These are phyloP conservation scores for Cerceris ruficornis DNA, from an alignment of 2,888 invertebrate species.

Conservation along the genomic window DNA sequence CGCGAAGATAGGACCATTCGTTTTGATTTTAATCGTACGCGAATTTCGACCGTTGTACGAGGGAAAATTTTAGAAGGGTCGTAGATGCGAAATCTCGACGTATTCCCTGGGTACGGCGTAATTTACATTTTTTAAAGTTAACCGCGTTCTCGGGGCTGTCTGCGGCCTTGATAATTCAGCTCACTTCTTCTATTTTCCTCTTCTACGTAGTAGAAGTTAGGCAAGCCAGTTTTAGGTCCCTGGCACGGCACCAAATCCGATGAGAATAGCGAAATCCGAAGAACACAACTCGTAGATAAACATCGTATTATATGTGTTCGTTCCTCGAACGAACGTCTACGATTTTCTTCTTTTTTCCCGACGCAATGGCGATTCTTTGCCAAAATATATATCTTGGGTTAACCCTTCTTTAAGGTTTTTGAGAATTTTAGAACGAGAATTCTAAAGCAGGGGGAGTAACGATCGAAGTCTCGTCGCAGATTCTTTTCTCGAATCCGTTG, in stretches of 20 bases:
- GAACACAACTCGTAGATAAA: conserved; percentile 40
- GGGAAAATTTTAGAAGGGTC: background rate
- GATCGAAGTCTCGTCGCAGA: too few species aligned
- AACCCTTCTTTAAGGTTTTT: too few species aligned
- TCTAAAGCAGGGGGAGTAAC: too few species aligned
- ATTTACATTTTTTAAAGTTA: conserved; percentile 26
- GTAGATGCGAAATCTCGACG: background rate
- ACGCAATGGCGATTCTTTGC: background rate
- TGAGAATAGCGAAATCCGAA: conserved; percentile 55
- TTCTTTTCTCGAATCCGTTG: conserved; percentile 12
- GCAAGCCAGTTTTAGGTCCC: conserved; percentile 60
- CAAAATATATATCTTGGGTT: conserved; percentile 5
- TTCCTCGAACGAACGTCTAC: background rate
- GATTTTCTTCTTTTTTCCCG: background rate
- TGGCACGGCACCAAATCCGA: conserved; percentile 56
- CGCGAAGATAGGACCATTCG: too few species aligned
- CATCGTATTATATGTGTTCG: conserved; percentile 18
- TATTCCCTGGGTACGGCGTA: background rate
- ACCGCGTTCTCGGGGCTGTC: conserved; percentile 24
- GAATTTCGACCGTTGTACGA: too few species aligned
- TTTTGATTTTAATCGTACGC: too few species aligned
- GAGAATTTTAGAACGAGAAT: too few species aligned
- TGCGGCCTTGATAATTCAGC: conserved; percentile 61
- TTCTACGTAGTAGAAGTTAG: conserved; percentile 51
- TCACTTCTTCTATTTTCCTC: conserved; percentile 63